Base-by-base conservation (phyloP, 2,888 invertebrate species). In the Charanyca ferruginea region DNA sequence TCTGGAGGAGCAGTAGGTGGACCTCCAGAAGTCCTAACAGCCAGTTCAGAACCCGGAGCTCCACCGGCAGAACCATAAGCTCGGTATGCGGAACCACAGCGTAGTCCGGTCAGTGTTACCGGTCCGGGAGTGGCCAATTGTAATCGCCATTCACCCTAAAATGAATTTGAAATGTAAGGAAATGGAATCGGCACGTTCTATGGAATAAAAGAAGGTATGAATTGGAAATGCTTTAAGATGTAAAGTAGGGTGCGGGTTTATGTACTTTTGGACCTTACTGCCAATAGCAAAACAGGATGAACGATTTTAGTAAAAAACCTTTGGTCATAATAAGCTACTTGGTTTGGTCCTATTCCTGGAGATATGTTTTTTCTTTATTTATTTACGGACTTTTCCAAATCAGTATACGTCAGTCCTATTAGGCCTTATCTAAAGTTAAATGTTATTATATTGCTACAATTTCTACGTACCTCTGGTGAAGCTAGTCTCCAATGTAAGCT, bases 11-110 rank as follows among this genome's bases (percentile, higher is more conserved):
- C 93, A 0, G 84, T 83, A 0, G 95, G 94, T 0, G 94, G 94
- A 94, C 98, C 97, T 2, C 98, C 97, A 66, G 98, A 98, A 84
- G 98, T 98, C 20, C 98, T 97, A 20, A 97, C 97, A 77, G 97
- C 97, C 79, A 98, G 96, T 85, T 97, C 96, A 32, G 97, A 95
- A 67, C 98, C 98, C 0, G 97, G 97, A 55, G 97, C 96, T 87
- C 98, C 98, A 68, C 97, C 97, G 0, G 98, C 98, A 13, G 97
- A 97, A 79, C 98, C 96, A 88, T 97, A 97, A 59, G 98, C 97
- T 83, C 97, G 96, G 88, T 98, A 98, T 57, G 97, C 96, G 42
- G 98, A 98, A 28, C 99, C 98, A 91, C 98, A 99, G 78, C 97
- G 97, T 11, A 99, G 96, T 22, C 97, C 97, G 35, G 97, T 96